These are phyloP conservation scores for Candidula unifasciata DNA, from an alignment of 2,888 invertebrate species.

Conservation along the genomic window DNA sequence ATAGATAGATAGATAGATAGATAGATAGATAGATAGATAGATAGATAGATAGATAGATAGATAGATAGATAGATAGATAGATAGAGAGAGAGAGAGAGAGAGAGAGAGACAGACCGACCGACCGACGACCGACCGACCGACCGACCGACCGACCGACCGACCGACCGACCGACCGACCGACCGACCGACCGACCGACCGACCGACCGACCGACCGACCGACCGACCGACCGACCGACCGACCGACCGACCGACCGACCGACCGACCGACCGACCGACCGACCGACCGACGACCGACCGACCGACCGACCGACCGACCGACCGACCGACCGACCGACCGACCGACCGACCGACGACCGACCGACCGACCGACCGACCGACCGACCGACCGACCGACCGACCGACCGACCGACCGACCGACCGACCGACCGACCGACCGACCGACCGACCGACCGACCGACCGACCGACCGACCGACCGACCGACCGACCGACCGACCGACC, in stretches of 20 bases:
- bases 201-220: no score
- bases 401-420: constrained; percentile 33
- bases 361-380: constrained; percentile 6
- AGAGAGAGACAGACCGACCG: not conserved
- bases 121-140: not conserved
- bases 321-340: not conserved
- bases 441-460: constrained; percentile 17
- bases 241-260: not conserved
- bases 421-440: not conserved
- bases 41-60: not conserved
- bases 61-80: not conserved
- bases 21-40: no score
- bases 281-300: not conserved
- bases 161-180: no score
- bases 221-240: not conserved
- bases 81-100: not conserved
- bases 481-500: constrained; percentile 24
- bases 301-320: not conserved
- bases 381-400: constrained; percentile 25
- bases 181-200: no score
- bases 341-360: not conserved
- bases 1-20: no score
- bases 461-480: constrained; percentile 26
- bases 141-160: no score
- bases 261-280: not conserved